Base-by-base conservation (phyloP, 2,797 vertebrate genomes). In the Nasua narica region DNA sequence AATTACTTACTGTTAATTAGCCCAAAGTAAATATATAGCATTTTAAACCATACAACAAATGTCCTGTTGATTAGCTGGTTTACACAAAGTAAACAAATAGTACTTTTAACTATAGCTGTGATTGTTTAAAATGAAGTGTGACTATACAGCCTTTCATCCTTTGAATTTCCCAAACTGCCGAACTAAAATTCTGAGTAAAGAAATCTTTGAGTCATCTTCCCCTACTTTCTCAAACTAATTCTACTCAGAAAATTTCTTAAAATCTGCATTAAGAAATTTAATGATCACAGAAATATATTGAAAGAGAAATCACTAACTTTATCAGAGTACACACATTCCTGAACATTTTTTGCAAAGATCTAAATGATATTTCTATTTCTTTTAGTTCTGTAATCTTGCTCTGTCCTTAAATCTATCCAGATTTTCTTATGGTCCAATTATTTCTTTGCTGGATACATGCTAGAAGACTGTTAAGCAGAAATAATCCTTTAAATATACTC, bases 1-100 rank as follows among this genome's bases (percentile, higher is more conserved):
- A 87, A 83, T 93, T 37, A 52, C 77, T 95, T 84, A 77, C 13
- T 82, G 12, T 67, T 83, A 76, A 93, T 93, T 90, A 93, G 18
- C 8, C 19, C 37, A 79, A 89, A 93, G 40, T 62, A 83, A 96
- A 48, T 46, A 37, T 15, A n/a, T 3, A 46, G 40, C 46, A 46
- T 29, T 74, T 74, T 46, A 74, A 74, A 46, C 40, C 27, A 74
- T 74, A 74, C 14, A 46, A 74, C 25, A 74, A 74, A 46, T 46
- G 25, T 74, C 40, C 7, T 46, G 40, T 46, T 74, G 46, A 29
- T 46, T 46, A 74, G 27, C 43, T 27, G 40, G 4, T 18, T 48
- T 46, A 29, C 15, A 48, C 27, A 18, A 74, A 48, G 72, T 32
- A 74, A 46, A 18, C 72, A 72, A 40, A 72, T 43, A 85, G 12